phyloP scores from a whole-genome alignment of 2,888 invertebrate genomes.

The Formica aserva region DNA sequence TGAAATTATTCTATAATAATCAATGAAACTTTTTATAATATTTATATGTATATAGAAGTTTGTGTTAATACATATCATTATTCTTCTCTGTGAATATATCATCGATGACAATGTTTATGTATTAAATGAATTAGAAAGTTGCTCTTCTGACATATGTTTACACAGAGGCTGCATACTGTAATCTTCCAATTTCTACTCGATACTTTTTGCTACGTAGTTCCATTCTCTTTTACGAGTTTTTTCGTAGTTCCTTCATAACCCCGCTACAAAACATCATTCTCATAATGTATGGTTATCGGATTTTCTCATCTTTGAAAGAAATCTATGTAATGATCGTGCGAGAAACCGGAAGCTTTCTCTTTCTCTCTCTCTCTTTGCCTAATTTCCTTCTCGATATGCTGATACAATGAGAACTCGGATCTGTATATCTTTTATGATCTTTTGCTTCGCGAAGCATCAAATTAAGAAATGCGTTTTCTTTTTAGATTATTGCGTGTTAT shows the following conservation, averaged over 20 bases:
- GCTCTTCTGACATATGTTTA: constrained; percentile 7
- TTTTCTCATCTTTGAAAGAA: constrained; percentile 38
- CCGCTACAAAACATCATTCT: constrained; percentile 15
- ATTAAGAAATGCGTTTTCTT: constrained; percentile 18
- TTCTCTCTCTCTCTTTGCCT: too few species aligned
- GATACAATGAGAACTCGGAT: constrained; percentile 30
- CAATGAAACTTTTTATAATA: not conserved
- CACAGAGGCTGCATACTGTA: not conserved
- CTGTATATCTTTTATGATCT: constrained; percentile 8
- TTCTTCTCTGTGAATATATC: not conserved
- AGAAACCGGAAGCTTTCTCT: constrained; percentile 20
- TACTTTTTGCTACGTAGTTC: not conserved
- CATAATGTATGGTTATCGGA: constrained; percentile 20
- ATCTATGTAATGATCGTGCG: constrained; percentile 31
- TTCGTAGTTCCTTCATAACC: not conserved
- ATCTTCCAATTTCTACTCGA: constrained; percentile 16
- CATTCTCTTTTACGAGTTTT: constrained; percentile 17
- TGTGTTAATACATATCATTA: not conserved
- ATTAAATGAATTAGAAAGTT: constrained; percentile 40
- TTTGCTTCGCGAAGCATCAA: not conserved
- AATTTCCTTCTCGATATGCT: constrained; percentile 27
- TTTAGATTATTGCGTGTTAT: not conserved
- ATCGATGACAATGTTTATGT: constrained; percentile 11
- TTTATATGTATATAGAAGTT: not conserved
- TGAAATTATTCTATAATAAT: not conserved